Evolutionary conservation across 2,113 vertebrate species (phyloP).

Genomic region (Oxyura jamaicensis): DNA sequence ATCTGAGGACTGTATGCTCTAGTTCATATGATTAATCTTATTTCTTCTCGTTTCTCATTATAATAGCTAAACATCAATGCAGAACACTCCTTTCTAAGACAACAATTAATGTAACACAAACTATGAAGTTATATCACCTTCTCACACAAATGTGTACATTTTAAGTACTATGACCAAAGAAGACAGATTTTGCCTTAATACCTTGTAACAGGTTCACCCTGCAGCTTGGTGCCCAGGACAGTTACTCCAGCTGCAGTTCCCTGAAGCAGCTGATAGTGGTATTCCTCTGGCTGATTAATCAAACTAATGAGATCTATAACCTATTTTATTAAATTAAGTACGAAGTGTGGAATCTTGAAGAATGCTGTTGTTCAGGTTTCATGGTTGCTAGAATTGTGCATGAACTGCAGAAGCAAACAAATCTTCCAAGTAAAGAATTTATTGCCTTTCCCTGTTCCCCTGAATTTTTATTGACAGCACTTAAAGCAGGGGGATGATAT

Average conservation of each 20-base stretch:
- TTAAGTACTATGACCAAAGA: background rate
- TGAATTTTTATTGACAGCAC: background rate
- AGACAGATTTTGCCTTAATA: background rate
- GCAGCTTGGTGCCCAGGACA: background rate
- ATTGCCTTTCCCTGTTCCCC: background rate
- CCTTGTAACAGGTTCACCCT: background rate
- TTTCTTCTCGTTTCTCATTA: no score
- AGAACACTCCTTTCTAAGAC: background rate
- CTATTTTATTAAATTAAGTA: background rate
- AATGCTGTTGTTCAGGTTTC: background rate
- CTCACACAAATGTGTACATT: background rate
- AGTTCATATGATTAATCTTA: no score
- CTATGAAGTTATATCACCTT: background rate
- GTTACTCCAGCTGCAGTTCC: background rate
- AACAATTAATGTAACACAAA: background rate
- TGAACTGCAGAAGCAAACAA: background rate
- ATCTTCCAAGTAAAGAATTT: background rate
- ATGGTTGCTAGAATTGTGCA: background rate
- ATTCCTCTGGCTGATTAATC: no score
- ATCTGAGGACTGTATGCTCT: no score
- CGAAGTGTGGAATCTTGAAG: background rate
- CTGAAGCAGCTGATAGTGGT: background rate
- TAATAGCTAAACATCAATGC: background rate
- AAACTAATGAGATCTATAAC: background rate
- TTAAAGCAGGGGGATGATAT: background rate